Conservation (phyloP, 1,140 invertebrate species). For the Drosophila neocordata region DNA sequence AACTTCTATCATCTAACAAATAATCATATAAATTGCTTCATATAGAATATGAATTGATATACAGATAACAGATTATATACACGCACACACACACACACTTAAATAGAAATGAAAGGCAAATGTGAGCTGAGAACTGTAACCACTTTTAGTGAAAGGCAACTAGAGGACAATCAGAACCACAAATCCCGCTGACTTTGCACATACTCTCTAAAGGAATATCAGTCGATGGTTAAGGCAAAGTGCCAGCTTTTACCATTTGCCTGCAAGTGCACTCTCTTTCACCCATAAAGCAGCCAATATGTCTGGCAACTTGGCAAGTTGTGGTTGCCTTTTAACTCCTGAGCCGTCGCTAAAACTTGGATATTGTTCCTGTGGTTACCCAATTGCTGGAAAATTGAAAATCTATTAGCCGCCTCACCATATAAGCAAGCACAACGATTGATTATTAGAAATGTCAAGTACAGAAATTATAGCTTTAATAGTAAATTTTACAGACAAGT, state of each 20-base stretch:
- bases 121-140: neutral
- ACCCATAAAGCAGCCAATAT: conserved; percentile 31
- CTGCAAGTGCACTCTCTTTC: neutral
- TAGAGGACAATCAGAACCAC: conserved; percentile 31
- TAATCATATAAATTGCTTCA: conserved; percentile 14
- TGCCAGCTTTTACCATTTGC: neutral
- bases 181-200: conserved; percentile 44
- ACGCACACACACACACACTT: neutral
- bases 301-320: conserved; percentile 6
- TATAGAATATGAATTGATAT: conserved; percentile 9
- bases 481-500: too few relatives aligned
- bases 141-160: conserved; percentile 9
- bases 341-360: neutral
- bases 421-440: neutral
- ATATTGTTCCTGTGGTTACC: conserved; percentile 42
- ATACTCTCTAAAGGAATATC: neutral
- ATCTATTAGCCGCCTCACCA: conserved; percentile 37
- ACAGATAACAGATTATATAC: conserved; percentile 11
- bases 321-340: conserved; percentile 20
- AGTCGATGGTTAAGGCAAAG: conserved; percentile 13
- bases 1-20: neutral
- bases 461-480: conserved; percentile 2
- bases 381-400: conserved; percentile 71
- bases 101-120: neutral
- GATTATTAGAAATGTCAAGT: conserved; percentile 34